These are phyloP conservation scores for Drosophila rellima DNA, from an alignment of 2,888 invertebrate species.

Conservation along the genomic window DNA sequence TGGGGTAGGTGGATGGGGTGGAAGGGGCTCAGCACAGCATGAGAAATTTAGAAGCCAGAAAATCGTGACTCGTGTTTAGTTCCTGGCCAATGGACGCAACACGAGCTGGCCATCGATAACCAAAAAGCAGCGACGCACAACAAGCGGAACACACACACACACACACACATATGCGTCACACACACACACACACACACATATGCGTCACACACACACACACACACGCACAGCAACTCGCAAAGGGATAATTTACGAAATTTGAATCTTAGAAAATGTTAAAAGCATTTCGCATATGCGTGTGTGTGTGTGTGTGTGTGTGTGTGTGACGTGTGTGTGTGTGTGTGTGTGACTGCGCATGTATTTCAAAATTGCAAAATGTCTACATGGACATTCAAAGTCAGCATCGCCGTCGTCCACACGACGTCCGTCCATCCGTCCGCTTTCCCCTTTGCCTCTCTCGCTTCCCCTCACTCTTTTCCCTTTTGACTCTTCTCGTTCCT, in stretches of 20 bases:
- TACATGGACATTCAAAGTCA: slow-evolving; percentile 80
- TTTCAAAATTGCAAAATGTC: slow-evolving; percentile 82
- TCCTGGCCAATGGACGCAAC: slow-evolving; percentile 61
- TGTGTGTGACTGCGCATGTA: slow-evolving; percentile 74
- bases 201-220: neutral
- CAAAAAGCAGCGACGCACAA: slow-evolving; percentile 23
- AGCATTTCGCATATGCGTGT: slow-evolving; percentile 65
- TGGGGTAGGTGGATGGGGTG: slow-evolving; percentile 19
- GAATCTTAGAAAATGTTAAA: slow-evolving; percentile 83
- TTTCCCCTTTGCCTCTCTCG: neutral
- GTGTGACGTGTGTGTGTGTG: slow-evolving; percentile 34
- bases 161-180: neutral
- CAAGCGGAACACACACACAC: slow-evolving; percentile 14
- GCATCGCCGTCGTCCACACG: slow-evolving; percentile 50
- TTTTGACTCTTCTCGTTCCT: neutral
- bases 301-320: slow-evolving; percentile 17
- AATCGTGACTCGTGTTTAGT: slow-evolving; percentile 41
- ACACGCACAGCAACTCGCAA: slow-evolving; percentile 63
- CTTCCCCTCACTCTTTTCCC: neutral
- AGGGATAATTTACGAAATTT: slow-evolving; percentile 83
- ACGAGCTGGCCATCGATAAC: slow-evolving; percentile 54
- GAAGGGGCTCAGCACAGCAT: slow-evolving; percentile 26
- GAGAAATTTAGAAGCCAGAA: slow-evolving; percentile 23
- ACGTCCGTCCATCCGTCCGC: slow-evolving; percentile 18
- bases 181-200: neutral